Base-by-base conservation (phyloP, 1,140 invertebrate species). In the Hycleus phaleratus region DNA sequence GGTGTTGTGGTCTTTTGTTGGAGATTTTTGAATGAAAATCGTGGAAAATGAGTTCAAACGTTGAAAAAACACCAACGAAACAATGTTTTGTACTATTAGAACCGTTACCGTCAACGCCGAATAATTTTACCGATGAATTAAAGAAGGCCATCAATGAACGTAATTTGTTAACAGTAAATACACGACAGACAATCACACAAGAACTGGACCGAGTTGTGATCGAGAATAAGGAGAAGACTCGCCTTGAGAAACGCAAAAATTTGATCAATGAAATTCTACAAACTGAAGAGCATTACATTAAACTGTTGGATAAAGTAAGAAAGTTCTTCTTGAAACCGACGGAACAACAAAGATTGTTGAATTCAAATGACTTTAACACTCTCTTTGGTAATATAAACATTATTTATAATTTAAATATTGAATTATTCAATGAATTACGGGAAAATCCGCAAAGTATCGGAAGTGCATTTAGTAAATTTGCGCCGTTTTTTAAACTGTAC, bases 401-500 rank as follows among this genome's bases (percentile, higher is more conserved):
- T 52, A 79, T 90, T n/a, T 81, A 85, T 59, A 82, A 84, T 63
- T 77, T 90, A 2, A 89, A 88, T 70, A 78, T 79, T 8, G 84
- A 85, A 66, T 73, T 90, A 9, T 70, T 86, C 4, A 74, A 79
- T 9, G 81, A 85, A 68, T 72, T 89, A 58, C 81, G 82, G 64
- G 66, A 78, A 39, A 77, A 81, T 64, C 71, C 76, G 48, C 73
- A 82, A 46, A 81, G 85, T 72, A 77, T 88, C 42, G 82, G 82
- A 0, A 68, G 75, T 58, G 84, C 85, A 5, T 89, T 90, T 68
- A 74, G 79, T 0, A 84, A 83, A 64, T 75, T 90, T 44, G 86
- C 84, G 11, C 87, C 87, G 7, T 90, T 86, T 72, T 83, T 90
- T 24, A 90, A 90, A 70, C 70, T 88, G 10, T 90, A 90, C 66